Conservation (phyloP, 1,140 invertebrate species). For the Caenorhabditis tropicalis region DNA sequence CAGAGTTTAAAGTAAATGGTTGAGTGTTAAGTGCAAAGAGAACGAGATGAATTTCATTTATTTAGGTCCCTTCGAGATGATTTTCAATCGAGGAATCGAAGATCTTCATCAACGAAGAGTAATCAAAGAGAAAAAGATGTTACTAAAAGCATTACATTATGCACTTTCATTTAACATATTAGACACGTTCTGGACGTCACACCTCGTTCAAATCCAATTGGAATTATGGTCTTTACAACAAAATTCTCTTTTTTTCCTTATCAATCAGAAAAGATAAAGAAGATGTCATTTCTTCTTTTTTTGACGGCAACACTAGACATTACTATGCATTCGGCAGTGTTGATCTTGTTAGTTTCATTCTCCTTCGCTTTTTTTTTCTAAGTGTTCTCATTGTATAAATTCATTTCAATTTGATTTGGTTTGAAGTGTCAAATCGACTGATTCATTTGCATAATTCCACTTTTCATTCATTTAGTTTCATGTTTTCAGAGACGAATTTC, state of each 20-base stretch:
- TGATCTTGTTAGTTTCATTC: constrained; percentile 34
- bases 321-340: background rate
- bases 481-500: no score
- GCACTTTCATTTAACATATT: background rate
- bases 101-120: no score
- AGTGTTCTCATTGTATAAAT: background rate
- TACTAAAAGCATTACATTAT: background rate
- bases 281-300: background rate
- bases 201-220: constrained; percentile 2
- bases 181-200: constrained; percentile 24
- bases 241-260: background rate
- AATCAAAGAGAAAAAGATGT: no score
- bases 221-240: constrained; percentile 27
- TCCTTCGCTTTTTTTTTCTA: background rate
- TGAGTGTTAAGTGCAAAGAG: background rate
- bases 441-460: background rate
- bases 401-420: background rate
- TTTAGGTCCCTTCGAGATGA: no score
- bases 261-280: constrained; percentile 4
- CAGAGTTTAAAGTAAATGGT: background rate
- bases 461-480: no score
- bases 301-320: constrained; percentile 3
- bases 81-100: no score
- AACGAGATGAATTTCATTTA: no score
- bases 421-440: background rate